Conservation (phyloP, 1,140 invertebrate species). For the Portunus trituberculatus region DNA sequence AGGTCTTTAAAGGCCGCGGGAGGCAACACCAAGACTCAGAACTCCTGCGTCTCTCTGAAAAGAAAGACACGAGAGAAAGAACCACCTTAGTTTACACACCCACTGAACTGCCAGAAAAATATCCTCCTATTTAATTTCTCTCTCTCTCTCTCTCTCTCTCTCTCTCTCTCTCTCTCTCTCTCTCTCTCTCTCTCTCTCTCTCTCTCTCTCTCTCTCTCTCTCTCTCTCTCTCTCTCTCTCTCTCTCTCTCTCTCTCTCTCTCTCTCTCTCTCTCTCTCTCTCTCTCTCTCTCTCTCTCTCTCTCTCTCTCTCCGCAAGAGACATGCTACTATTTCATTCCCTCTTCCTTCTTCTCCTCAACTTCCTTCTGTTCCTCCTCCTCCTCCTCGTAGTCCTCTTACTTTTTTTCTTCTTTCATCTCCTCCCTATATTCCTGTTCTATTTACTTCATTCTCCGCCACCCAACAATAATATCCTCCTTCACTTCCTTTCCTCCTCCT, state of each 20-base stretch:
- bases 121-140: background rate
- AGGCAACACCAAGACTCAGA: background rate
- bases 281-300: slow-evolving; percentile 43
- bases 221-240: background rate
- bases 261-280: slow-evolving; percentile 43
- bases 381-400: background rate
- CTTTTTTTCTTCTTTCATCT: background rate
- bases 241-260: background rate
- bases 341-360: background rate
- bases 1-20: background rate
- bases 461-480: background rate
- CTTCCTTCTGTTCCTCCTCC: background rate
- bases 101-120: background rate
- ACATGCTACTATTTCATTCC: background rate
- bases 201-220: slow-evolving; percentile 42
- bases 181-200: slow-evolving; percentile 43
- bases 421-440: background rate
- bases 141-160: slow-evolving; percentile 4
- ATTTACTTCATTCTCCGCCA: background rate
- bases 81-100: background rate
- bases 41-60: background rate
- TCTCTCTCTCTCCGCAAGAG: background rate
- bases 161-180: slow-evolving; percentile 36
- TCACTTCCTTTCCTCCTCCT: background rate
- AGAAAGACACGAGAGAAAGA: background rate